These are phyloP conservation scores for Gadopsis bispinosus DNA, from an alignment of 2,797 vertebrate species.

Conservation along the genomic window DNA sequence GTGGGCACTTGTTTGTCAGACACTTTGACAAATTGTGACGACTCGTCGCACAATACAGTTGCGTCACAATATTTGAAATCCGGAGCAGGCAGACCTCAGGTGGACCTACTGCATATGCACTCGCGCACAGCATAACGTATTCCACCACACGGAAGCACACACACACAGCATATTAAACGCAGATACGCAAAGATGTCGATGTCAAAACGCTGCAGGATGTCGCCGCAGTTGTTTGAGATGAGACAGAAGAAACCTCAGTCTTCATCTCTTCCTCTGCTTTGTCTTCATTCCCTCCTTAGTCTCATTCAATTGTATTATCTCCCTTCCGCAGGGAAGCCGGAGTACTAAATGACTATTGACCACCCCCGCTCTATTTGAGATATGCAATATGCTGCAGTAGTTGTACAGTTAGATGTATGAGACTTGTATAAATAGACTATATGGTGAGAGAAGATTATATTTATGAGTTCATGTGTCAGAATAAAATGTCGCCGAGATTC, in stretches of 20 bases:
- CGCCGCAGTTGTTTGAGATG: constrained; percentile 40
- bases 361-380: constrained; percentile 57
- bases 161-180: constrained; percentile 4
- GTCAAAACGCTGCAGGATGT: constrained; percentile 41
- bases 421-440: constrained; percentile 68
- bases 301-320: constrained; percentile 40
- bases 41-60: constrained; percentile 16
- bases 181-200: constrained; percentile 47
- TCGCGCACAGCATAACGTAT: constrained; percentile 18
- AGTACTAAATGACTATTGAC: constrained; percentile 53
- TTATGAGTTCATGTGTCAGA: constrained; percentile 69
- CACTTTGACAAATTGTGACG: constrained; percentile 39
- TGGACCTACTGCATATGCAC: constrained; percentile 53
- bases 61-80: constrained; percentile 29
- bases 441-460: constrained; percentile 73
- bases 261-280: constrained; percentile 35
- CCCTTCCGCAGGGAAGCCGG: constrained; percentile 39
- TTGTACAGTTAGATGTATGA: constrained; percentile 74
- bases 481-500: constrained; percentile 67
- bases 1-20: constrained; percentile 47
- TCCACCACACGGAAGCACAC: constrained; percentile 16
- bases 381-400: constrained; percentile 77
- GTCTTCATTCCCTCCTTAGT: constrained; percentile 33
- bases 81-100: constrained; percentile 69
- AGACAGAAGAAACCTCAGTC: constrained; percentile 44